Percentiles rank a stretch among this genome's conserved stretches.
Conservation (phyloP, 2,113 vertebrate genomes). For the Delphinapterus leucas region DNA sequence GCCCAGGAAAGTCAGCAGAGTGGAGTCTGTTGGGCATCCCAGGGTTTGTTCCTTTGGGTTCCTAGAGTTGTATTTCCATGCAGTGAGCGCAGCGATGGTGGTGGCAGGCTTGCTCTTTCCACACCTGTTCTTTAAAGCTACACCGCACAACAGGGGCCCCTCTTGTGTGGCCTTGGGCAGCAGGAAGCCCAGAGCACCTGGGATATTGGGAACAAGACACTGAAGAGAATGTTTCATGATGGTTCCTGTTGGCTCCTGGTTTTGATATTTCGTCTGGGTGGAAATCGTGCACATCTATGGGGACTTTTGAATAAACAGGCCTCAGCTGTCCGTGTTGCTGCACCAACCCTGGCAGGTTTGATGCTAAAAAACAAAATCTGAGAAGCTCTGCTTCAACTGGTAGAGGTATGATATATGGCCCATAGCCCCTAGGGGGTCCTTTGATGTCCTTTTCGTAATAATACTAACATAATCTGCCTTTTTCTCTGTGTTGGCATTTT, state of each 20-base stretch:
- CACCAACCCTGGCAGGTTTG: not conserved
- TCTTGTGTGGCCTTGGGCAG: not conserved
- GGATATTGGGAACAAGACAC: not conserved
- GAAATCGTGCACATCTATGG: not conserved
- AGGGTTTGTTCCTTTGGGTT: not conserved
- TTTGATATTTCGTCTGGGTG: not conserved
- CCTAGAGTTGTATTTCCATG: not conserved
- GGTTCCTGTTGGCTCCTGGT: not conserved
- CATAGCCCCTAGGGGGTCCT: not conserved
- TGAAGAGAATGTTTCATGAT: not conserved
- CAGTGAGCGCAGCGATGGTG: not conserved
- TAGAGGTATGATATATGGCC: not conserved
- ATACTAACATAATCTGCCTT: not conserved
- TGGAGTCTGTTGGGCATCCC: accelerated
- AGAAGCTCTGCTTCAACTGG: not conserved
- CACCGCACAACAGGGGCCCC: no score
- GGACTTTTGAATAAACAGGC: not conserved
- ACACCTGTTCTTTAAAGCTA: not conserved
- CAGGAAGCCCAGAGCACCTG: not conserved
- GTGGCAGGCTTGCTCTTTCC: not conserved
- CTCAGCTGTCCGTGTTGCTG: not conserved
- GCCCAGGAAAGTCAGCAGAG: not conserved
- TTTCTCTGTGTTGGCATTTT: not conserved
- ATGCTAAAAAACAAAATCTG: not conserved
- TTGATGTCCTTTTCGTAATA: not conserved